These are phyloP conservation scores for Jordanella pulchra DNA, from an alignment of 2,797 vertebrate species.

Conservation along the genomic window DNA sequence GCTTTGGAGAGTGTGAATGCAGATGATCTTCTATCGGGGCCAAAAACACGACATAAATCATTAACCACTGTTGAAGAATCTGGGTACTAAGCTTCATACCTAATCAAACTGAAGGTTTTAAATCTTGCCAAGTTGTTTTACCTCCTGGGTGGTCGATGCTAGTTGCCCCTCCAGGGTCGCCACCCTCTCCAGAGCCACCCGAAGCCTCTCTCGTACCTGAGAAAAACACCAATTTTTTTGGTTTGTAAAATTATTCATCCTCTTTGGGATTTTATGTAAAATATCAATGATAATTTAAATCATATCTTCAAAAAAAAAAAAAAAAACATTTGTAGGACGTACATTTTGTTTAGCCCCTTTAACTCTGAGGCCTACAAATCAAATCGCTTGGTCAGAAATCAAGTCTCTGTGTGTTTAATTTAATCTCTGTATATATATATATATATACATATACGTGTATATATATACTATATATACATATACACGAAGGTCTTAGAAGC, in stretches of 20 bases:
- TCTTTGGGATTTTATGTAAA: background rate
- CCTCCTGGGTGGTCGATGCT: slow-evolving; percentile 88
- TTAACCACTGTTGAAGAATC: slow-evolving; percentile 1
- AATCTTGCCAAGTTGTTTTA: slow-evolving; percentile 50
- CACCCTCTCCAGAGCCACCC: slow-evolving; percentile 91
- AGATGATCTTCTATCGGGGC: background rate
- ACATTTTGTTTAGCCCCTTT: no score
- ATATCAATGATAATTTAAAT: no score
- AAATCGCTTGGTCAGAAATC: no score
- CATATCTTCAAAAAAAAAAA: no score
- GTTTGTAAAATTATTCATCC: background rate
- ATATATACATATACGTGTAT: no score
- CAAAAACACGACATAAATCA: background rate
- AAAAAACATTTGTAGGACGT: no score
- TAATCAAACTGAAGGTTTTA: slow-evolving; percentile 41
- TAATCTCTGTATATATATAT: no score
- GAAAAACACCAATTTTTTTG: slow-evolving; percentile 4
- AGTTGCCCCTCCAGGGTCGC: slow-evolving; percentile 92
- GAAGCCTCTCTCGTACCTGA: slow-evolving; percentile 92
- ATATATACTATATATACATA: no score
- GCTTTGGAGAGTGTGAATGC: slow-evolving; percentile 27
- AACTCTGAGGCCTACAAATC: no score
- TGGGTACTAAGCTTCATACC: slow-evolving; percentile 20
- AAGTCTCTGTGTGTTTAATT: no score
- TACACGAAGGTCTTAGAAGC: no score